phyloP scores from a whole-genome alignment of 2,797 vertebrate species.

The Rhyacichthys aspro region DNA sequence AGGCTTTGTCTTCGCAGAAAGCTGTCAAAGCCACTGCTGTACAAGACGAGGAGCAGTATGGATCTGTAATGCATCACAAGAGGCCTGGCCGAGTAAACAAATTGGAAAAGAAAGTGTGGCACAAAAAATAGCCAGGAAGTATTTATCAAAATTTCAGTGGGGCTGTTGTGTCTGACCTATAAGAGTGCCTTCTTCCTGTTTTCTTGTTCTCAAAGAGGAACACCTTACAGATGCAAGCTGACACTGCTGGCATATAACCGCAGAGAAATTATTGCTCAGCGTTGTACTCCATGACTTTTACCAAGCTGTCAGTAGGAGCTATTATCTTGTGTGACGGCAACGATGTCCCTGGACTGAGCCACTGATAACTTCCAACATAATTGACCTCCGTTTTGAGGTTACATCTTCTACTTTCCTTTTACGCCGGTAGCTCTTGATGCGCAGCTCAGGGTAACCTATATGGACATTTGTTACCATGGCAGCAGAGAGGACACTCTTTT shows the following conservation, averaged over 20 bases:
- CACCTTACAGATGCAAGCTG: slow-evolving; percentile 55
- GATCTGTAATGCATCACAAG: slow-evolving; percentile 59
- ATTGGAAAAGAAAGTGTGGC: slow-evolving; percentile 43
- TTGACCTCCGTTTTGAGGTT: slow-evolving; percentile 66
- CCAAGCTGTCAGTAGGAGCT: slow-evolving; percentile 63
- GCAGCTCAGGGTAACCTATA: slow-evolving; percentile 33
- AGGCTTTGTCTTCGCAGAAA: slow-evolving; percentile 27
- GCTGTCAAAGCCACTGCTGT: slow-evolving; percentile 48
- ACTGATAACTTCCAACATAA: slow-evolving; percentile 63
- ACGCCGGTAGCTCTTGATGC: slow-evolving; percentile 37
- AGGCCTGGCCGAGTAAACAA: slow-evolving; percentile 59
- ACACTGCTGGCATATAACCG: slow-evolving; percentile 59
- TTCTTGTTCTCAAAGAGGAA: slow-evolving; percentile 17
- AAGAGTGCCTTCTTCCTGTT: slow-evolving; percentile 19
- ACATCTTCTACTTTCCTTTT: slow-evolving; percentile 51
- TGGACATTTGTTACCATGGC: slow-evolving; percentile 67
- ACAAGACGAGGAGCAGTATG: slow-evolving; percentile 40
- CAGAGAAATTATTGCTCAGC: slow-evolving; percentile 55
- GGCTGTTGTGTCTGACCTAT: slow-evolving; percentile 63
- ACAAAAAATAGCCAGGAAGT: slow-evolving; percentile 55
- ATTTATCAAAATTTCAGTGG: slow-evolving; percentile 57
- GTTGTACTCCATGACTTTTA: slow-evolving; percentile 49
- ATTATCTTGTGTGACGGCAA: slow-evolving; percentile 59
- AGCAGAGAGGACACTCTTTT: slow-evolving; percentile 39
- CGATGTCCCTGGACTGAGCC: slow-evolving; percentile 54